Conservation (phyloP, 2,797 vertebrate genomes). For the Zenarchopterus dispar region DNA sequence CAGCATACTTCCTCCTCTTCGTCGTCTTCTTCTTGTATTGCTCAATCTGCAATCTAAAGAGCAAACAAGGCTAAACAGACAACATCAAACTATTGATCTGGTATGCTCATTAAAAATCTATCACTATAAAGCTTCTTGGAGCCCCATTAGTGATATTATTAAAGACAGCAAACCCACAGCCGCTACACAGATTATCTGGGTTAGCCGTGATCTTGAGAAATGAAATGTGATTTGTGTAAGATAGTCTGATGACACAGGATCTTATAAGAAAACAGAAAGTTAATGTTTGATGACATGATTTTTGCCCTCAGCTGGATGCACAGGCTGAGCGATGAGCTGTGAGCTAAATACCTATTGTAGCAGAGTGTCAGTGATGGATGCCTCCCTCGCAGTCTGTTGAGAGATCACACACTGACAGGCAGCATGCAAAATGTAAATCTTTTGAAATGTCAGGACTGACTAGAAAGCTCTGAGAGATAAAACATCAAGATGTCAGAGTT, state of each 20-base stretch:
- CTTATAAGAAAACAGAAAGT: conserved; percentile 1
- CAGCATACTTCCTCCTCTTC: too few relatives aligned
- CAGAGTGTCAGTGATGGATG: conserved; percentile 49
- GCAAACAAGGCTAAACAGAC: too few relatives aligned
- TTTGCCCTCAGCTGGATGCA: conserved; percentile 5
- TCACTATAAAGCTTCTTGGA: not conserved
- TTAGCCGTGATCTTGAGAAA: not conserved
- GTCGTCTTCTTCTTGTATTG: not conserved
- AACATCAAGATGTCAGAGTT: conserved; percentile 18
- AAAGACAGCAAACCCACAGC: not conserved
- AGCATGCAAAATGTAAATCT: conserved; percentile 56
- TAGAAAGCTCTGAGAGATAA: conserved; percentile 28
- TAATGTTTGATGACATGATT: conserved; percentile 14
- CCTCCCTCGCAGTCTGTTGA: conserved; percentile 42
- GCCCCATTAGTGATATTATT: not conserved
- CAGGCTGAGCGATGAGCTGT: conserved; percentile 26
- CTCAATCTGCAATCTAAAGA: not conserved
- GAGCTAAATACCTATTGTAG: conserved; percentile 30
- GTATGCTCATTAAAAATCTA: not conserved
- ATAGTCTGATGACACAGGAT: not conserved
- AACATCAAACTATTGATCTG: not conserved
- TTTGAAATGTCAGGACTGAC: conserved; percentile 67
- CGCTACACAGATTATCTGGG: not conserved
- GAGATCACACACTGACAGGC: conserved; percentile 57
- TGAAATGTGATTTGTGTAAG: not conserved